Evolutionary conservation across 2,113 vertebrate species (phyloP), one percentile per base, ranked within the genome.

Genomic region (pig (Sus scrofa)): DNA sequence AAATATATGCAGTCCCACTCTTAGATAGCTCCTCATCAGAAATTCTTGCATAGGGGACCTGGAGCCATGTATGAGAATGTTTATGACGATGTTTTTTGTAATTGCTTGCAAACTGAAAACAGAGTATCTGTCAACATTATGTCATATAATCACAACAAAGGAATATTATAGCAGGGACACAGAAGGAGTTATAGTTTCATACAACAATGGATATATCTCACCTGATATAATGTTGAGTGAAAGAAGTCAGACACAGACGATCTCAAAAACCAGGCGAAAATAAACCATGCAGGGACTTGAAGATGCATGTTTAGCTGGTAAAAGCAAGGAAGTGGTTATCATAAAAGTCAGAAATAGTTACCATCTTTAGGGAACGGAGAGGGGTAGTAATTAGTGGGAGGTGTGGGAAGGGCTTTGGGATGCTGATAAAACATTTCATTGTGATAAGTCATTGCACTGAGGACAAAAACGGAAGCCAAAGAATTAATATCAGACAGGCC

Each of bases 281-380:
- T 74, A 74, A 92, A 54, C 34, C 2, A 4, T 54, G 39, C 13
- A 26, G 6, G 13, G 65, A 7, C 34, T 71, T 44, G 19, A 74
- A 73, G 58, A 75, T 62, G 27, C 39, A 18, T 62, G 15, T 85
- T 90, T 30, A 68, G 13, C 84, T 74, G 56, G 30, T 91, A 34
- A 75, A 92, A 71, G 18, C 68, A 91, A 84, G 79, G 44, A 95
- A 81, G 44, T 87, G 75, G 54, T 89, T 62, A 19, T 94, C 18
- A 5, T 79, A 19, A 90, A 89, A 92, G 37, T 58, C 52, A 54
- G 73, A 85, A 88, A 9, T 62, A 39, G 54, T 82, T 86, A 30
- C 22, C 62, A 0, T 32, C 94, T 65, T 65, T 83, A 65, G 5
- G 60, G 15, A 7, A 20, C 65, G 75, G 34, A 32, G 27, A 71